A percentile compares a stretch with the other conserved stretches of the same genome.
Evolutionary conservation across 2,797 vertebrate genomes (phyloP).

Genomic region (Smutsia temminckii): DNA sequence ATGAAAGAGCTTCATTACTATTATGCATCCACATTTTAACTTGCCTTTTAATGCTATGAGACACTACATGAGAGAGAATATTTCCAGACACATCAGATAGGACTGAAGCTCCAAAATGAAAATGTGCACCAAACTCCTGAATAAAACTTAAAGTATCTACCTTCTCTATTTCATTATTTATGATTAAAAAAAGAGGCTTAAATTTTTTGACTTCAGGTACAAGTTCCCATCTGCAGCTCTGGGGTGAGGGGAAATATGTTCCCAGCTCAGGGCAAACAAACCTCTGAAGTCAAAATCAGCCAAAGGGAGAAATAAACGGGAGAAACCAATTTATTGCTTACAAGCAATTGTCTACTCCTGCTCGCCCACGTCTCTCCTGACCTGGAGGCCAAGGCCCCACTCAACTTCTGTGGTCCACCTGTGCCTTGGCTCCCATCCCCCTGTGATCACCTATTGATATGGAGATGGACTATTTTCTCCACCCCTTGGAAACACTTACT

Average conservation of each 20-base stretch:
- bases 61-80: neutral
- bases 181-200: neutral
- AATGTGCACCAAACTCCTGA: neutral
- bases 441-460: no score
- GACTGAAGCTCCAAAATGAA: neutral
- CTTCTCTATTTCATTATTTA: neutral
- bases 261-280: no score
- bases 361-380: no score
- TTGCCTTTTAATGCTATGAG: neutral
- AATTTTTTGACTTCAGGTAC: neutral
- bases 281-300: no score
- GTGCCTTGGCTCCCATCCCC: neutral
- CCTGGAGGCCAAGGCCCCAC: no score
- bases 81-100: neutral
- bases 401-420: no score
- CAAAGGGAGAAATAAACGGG: no score
- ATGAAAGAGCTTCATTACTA: constrained; percentile 38
- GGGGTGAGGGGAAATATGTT: no score
- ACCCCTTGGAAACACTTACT: no score
- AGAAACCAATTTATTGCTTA: no score
- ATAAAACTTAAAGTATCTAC: neutral
- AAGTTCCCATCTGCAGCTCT: neutral
- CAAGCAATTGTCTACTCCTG: no score
- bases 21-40: constrained; percentile 16
- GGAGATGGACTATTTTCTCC: no score